Evolutionary conservation across 2,888 invertebrate genomes (phyloP).

Genomic region (Ichneumoninae sp.): DNA sequence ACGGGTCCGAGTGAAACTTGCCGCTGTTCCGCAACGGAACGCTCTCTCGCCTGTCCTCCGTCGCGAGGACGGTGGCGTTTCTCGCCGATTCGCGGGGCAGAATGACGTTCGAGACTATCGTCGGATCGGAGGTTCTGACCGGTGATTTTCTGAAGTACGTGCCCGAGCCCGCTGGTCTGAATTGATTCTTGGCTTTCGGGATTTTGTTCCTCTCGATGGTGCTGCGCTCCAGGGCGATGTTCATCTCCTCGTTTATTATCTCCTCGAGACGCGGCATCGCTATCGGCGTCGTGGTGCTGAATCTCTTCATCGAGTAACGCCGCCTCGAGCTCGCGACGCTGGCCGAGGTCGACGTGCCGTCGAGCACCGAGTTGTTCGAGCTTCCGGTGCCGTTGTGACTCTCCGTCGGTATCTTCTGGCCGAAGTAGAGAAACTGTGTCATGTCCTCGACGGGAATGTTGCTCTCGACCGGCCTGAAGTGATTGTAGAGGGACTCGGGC

Average conservation of each 20-base stretch:
- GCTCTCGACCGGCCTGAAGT: constrained; percentile 88
- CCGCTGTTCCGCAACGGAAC: constrained; percentile 53
- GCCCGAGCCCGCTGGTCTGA: constrained; percentile 72
- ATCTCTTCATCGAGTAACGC: constrained; percentile 76
- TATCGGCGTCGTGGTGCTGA: constrained; percentile 67
- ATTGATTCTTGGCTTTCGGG: constrained; percentile 76
- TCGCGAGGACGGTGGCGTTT: constrained; percentile 55
- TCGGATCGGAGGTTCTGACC: constrained; percentile 74
- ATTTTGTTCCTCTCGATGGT: constrained; percentile 81
- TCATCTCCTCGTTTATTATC: constrained; percentile 81
- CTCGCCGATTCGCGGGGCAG: constrained; percentile 68
- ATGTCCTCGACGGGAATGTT: constrained; percentile 88
- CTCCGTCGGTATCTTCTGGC: constrained; percentile 87
- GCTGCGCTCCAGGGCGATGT: constrained; percentile 77
- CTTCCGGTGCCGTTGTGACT: constrained; percentile 76
- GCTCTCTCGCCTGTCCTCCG: constrained; percentile 60
- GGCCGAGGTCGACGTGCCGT: constrained; percentile 72
- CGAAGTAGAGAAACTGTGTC: constrained; percentile 90
- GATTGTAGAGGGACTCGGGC: constrained; percentile 88
- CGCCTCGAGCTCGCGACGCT: constrained; percentile 72
- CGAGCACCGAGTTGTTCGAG: constrained; percentile 76
- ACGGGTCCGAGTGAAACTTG: constrained; percentile 70
- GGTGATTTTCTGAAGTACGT: constrained; percentile 74
- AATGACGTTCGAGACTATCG: constrained; percentile 78
- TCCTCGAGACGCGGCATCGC: constrained; percentile 75